Evolutionary conservation across 1,140 invertebrate genomes (phyloP).

Genomic region (Drosophila ironensis): DNA sequence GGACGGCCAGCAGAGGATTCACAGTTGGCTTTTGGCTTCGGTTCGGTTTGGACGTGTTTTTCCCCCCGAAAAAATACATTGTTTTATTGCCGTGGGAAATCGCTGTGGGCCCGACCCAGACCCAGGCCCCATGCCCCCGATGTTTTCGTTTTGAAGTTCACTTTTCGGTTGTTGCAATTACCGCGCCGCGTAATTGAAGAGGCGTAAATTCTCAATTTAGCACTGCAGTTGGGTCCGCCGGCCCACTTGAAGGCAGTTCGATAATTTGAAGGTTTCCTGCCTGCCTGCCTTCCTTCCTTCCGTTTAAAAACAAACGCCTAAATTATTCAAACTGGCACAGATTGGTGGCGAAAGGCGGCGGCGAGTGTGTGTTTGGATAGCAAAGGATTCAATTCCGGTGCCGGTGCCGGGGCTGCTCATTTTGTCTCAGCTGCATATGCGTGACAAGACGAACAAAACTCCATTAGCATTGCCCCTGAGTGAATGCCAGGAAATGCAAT

Average conservation of each 20-base stretch:
- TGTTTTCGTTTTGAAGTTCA: background rate
- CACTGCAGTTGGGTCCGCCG: constrained; percentile 27
- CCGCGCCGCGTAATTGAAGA: constrained; percentile 30
- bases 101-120: constrained; percentile 17
- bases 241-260: constrained; percentile 47
- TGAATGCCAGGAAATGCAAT: constrained; percentile 51
- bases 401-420: background rate
- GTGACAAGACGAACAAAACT: constrained; percentile 49
- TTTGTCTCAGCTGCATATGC: constrained; percentile 43
- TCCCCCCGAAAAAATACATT: background rate
- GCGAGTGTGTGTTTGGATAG: background rate
- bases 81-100: constrained; percentile 28
- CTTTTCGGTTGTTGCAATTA: constrained; percentile 24
- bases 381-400: background rate
- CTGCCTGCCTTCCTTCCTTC: no score
- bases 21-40: constrained; percentile 71
- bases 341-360: background rate
- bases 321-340: constrained; percentile 46
- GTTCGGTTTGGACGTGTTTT: constrained; percentile 57
- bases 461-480: constrained; percentile 23
- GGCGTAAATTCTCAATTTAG: constrained; percentile 35
- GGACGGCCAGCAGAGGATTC: constrained; percentile 42
- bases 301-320: constrained; percentile 31
- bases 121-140: background rate
- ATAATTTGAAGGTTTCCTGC: constrained; percentile 69